Percentiles rank a stretch among this genome's conserved stretches.
These are phyloP conservation scores for Gallinago solitaria DNA, from an alignment of 2,797 vertebrate genomes.

Conservation along the genomic window DNA sequence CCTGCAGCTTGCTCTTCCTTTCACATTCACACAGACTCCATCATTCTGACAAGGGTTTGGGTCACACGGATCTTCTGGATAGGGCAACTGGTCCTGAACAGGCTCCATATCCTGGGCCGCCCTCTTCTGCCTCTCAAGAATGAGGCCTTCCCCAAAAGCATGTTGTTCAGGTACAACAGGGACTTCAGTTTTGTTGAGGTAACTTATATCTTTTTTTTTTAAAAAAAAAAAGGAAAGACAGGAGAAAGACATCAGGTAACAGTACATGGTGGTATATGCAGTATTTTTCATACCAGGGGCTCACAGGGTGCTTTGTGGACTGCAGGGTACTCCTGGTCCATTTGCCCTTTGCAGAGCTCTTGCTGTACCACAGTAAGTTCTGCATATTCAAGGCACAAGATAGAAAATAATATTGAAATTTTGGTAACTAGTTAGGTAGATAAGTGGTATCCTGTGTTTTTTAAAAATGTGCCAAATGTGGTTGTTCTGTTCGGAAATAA, in stretches of 20 bases:
- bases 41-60: constrained; percentile 86
- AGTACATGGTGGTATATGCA: not conserved
- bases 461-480: not conserved
- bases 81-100: constrained; percentile 9
- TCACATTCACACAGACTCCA: constrained; percentile 81
- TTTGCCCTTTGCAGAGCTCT: not conserved
- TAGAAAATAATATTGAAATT: not conserved
- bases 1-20: constrained; percentile 85
- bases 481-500: not conserved
- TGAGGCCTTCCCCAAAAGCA: not conserved
- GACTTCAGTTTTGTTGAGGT: constrained; percentile 85
- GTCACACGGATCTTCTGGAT: constrained; percentile 71
- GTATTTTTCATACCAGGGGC: not conserved
- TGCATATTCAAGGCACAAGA: not conserved
- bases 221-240: not conserved
- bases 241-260: not conserved
- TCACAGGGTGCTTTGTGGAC: not conserved
- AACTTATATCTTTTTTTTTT: constrained; percentile 80
- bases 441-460: not conserved
- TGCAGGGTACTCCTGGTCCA: not conserved
- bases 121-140: constrained; percentile 64
- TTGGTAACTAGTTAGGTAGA: not conserved
- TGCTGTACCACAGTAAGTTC: not conserved
- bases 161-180: not conserved
- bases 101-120: constrained; percentile 21